A percentile compares a stretch with the other conserved stretches of the same genome.
Evolutionary conservation across 2,888 invertebrate species (phyloP).

Genomic region (Heliconius charithonia): DNA sequence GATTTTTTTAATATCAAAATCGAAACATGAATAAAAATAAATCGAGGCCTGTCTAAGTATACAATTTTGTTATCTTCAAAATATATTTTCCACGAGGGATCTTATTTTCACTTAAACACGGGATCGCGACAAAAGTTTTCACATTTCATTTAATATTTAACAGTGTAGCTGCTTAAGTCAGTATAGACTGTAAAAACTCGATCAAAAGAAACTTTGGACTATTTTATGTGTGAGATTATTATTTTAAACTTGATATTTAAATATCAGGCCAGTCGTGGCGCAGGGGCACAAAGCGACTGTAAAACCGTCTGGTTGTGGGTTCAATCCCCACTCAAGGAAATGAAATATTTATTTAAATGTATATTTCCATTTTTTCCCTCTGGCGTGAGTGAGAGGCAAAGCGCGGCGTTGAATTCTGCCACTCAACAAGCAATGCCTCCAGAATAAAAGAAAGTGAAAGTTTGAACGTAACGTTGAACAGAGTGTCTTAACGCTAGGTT

Average conservation of each 20-base stretch:
- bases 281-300: too few species aligned
- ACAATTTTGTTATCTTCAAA: conserved; percentile 47
- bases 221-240: not conserved
- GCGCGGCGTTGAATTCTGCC: too few species aligned
- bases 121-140: conserved; percentile 51
- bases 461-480: too few species aligned
- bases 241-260: not conserved
- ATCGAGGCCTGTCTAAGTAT: conserved; percentile 15
- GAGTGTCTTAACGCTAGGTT: too few species aligned
- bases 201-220: conserved; percentile 35
- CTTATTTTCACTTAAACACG: conserved; percentile 51
- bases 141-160: conserved; percentile 54
- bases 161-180: conserved; percentile 47
- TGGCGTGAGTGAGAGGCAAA: too few species aligned
- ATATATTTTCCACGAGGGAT: conserved; percentile 48
- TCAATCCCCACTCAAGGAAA: too few species aligned
- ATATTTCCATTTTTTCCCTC: too few species aligned
- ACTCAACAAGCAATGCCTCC: too few species aligned
- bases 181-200: conserved; percentile 48
- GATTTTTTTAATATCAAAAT: not conserved
- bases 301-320: too few species aligned
- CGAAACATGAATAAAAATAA: not conserved
- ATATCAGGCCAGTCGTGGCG: too few species aligned
- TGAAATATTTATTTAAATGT: too few species aligned
- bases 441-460: too few species aligned